phyloP scores from a whole-genome alignment of 2,113 vertebrate species.

The Aleadryas rufinucha region DNA sequence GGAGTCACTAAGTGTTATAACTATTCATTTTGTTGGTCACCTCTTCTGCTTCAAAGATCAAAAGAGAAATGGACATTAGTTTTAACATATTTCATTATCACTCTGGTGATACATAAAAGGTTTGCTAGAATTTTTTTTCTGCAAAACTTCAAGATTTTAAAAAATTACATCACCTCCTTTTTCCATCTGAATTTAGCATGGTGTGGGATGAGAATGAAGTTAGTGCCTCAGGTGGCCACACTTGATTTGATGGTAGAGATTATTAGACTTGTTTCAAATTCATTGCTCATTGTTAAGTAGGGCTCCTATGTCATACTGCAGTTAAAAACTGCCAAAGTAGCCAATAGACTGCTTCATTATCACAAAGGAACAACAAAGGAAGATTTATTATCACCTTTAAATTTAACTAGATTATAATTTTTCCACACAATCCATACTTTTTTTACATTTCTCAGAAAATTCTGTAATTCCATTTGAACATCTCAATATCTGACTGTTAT shows the following conservation, averaged over 20 bases:
- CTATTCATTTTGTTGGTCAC: background rate
- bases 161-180: background rate
- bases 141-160: conserved; percentile 36
- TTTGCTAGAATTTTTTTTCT: background rate
- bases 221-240: background rate
- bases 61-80: background rate
- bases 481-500: background rate
- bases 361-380: background rate
- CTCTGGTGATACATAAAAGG: conserved; percentile 13
- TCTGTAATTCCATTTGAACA: background rate
- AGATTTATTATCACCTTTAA: background rate
- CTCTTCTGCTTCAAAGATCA: background rate
- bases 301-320: background rate
- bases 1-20: background rate
- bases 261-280: background rate
- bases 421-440: background rate
- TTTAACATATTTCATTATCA: conserved; percentile 43
- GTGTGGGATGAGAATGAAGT: background rate
- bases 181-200: background rate
- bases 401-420: background rate
- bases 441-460: background rate
- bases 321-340: background rate
- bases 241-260: background rate
- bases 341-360: background rate
- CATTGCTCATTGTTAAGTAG: background rate